Conservation (phyloP, 2,888 invertebrate species). For the Clepsis dumicolana region DNA sequence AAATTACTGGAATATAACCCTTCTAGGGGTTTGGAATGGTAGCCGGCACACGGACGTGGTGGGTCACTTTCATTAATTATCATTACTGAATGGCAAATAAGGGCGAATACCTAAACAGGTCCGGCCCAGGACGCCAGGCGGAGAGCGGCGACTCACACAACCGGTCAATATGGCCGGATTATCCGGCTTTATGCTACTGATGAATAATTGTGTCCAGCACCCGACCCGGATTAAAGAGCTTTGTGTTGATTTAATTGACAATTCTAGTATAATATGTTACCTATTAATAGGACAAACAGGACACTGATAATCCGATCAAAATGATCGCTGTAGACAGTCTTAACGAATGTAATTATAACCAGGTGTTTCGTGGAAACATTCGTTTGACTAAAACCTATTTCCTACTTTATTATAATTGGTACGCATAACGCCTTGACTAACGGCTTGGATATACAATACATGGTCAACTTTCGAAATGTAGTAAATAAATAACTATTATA, state of each 20-base stretch:
- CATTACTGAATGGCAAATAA: conserved; percentile 70
- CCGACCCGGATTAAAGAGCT: conserved; percentile 79
- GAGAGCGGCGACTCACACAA: conserved; percentile 52
- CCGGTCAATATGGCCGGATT: conserved; percentile 80
- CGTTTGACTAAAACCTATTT: not conserved
- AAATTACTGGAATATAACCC: not conserved
- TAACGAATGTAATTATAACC: not conserved
- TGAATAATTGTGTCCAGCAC: conserved; percentile 82
- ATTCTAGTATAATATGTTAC: conserved; percentile 76
- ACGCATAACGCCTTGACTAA: too few species aligned
- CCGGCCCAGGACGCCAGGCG: conserved; percentile 45
- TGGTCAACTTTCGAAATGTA: too few species aligned
- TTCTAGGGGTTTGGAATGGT: not conserved
- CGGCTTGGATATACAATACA: too few species aligned
- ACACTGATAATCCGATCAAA: conserved; percentile 63
- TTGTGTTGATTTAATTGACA: conserved; percentile 83
- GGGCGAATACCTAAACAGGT: conserved; percentile 53
- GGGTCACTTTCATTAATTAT: conserved; percentile 56
- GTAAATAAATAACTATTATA: too few species aligned
- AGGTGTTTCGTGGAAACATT: not conserved
- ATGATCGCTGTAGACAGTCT: conserved; percentile 24
- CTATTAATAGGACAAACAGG: conserved; percentile 74
- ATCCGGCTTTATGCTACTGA: conserved; percentile 78
- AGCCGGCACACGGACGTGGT: not conserved
- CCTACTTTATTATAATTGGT: too few species aligned